Percentiles rank a stretch among this genome's conserved stretches.
phyloP scores from a whole-genome alignment of 2,113 vertebrate genomes.

The Formicarius rufipectus region DNA sequence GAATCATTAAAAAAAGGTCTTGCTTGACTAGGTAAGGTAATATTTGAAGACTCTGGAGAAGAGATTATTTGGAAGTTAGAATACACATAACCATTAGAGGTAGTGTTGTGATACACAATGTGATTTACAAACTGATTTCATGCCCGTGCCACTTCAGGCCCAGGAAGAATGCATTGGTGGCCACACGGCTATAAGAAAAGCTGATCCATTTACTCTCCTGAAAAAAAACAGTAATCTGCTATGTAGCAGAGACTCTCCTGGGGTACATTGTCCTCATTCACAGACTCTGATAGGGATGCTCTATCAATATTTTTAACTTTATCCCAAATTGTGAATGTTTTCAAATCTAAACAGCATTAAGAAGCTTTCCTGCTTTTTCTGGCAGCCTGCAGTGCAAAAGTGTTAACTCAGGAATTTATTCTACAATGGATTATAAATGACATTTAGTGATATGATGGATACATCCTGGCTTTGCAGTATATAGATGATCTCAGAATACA shows the following conservation, averaged over 20 bases:
- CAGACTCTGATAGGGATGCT: not conserved
- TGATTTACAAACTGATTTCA: not conserved
- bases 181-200: not conserved
- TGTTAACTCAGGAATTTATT: conserved; percentile 1
- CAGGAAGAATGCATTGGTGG: not conserved
- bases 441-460: conserved; percentile 16
- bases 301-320: not conserved
- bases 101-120: not conserved
- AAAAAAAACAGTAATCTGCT: not conserved
- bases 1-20: not conserved
- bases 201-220: not conserved
- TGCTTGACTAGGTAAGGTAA: not conserved
- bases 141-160: not conserved
- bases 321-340: not conserved
- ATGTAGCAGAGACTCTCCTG: not conserved
- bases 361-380: not conserved
- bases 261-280: not conserved
- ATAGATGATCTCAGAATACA: not conserved
- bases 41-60: not conserved
- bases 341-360: not conserved
- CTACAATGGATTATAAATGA: conserved; percentile 5
- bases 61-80: not conserved
- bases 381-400: not conserved
- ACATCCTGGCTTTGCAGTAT: not conserved
- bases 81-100: not conserved